These are phyloP conservation scores for Ciconia stormi DNA, from an alignment of 2,113 vertebrate species.

Conservation along the genomic window DNA sequence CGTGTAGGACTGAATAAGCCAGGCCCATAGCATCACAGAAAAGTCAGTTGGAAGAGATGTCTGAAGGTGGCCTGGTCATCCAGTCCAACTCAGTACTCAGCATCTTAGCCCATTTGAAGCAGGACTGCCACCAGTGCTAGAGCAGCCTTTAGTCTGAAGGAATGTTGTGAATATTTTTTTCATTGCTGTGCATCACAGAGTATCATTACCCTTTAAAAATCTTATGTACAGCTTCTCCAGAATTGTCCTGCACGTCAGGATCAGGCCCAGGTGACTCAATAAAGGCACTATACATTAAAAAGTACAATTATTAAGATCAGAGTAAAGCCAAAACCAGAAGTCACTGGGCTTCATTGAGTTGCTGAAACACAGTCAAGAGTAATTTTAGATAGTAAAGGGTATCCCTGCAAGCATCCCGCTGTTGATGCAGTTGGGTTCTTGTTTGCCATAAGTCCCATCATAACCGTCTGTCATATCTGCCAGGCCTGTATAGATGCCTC, in stretches of 20 bases:
- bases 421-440: background rate
- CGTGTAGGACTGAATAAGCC: background rate
- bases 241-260: background rate
- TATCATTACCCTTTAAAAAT: background rate
- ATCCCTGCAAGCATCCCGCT: background rate
- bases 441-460: background rate
- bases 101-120: background rate
- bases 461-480: background rate
- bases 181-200: background rate
- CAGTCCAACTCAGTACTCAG: background rate
- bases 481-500: background rate
- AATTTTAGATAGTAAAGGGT: background rate
- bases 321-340: background rate
- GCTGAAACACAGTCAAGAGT: background rate
- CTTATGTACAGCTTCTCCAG: background rate
- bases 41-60: background rate
- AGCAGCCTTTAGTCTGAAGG: background rate
- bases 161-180: background rate
- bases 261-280: background rate
- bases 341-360: background rate
- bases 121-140: background rate
- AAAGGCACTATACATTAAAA: background rate
- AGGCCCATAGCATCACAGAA: background rate
- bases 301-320: background rate
- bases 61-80: background rate